A percentile compares a stretch with the other conserved stretches of the same genome.
These are phyloP conservation scores for Scophthalmus maximus DNA, from an alignment of 2,113 vertebrate species.

Conservation along the genomic window DNA sequence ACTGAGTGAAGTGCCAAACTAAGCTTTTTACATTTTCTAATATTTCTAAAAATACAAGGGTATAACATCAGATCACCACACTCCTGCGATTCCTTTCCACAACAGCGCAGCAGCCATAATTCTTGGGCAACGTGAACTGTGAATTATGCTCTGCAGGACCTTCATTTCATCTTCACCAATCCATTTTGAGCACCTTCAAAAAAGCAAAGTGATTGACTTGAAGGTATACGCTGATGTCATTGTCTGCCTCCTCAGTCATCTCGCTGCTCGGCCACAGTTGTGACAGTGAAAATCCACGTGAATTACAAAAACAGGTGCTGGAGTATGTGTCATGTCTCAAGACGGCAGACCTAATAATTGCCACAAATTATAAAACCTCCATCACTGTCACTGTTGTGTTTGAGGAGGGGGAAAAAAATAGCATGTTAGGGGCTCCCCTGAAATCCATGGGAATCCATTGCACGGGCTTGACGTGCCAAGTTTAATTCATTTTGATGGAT, in stretches of 20 bases:
- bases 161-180: slow-evolving; percentile 56
- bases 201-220: slow-evolving; percentile 50
- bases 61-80: slow-evolving; percentile 45
- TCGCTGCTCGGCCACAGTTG: slow-evolving; percentile 33
- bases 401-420: slow-evolving; percentile 32
- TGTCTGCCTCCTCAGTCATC: slow-evolving; percentile 45
- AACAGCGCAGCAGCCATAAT: slow-evolving; percentile 17
- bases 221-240: slow-evolving; percentile 51
- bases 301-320: slow-evolving; percentile 79
- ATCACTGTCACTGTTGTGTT: slow-evolving; percentile 75
- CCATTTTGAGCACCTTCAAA: slow-evolving; percentile 50
- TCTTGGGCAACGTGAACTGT: slow-evolving; percentile 15
- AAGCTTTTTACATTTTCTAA: slow-evolving; percentile 48
- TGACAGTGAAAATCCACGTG: slow-evolving; percentile 69
- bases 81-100: slow-evolving; percentile 20
- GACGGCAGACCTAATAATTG: slow-evolving; percentile 77
- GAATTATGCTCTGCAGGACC: slow-evolving; percentile 4
- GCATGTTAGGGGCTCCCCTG: slow-evolving; percentile 63
- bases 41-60: slow-evolving; percentile 38
- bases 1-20: slow-evolving; percentile 26
- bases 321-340: slow-evolving; percentile 69
- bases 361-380: slow-evolving; percentile 77
- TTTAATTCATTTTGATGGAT: slow-evolving; percentile 83
- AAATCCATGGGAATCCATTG: slow-evolving; percentile 77
- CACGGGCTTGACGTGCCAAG: slow-evolving; percentile 72